Evolutionary conservation across 1,140 invertebrate genomes (phyloP).

Genomic region (Doryteuthis pealeii): DNA sequence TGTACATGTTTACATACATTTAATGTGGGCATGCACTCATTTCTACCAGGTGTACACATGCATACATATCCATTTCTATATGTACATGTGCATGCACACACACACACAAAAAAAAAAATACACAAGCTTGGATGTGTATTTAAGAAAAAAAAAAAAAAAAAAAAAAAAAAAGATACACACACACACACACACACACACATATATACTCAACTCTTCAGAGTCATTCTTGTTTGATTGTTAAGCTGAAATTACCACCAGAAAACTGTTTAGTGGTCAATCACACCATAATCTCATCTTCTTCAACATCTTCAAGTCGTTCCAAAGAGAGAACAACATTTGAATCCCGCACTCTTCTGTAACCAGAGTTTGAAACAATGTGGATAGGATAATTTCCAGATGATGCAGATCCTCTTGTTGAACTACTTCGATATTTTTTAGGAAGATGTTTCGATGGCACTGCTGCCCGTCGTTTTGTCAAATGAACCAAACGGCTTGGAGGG

Average conservation of each 20-base stretch:
- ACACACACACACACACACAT: neutral
- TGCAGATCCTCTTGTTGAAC: slow-evolving; percentile 27
- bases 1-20: neutral
- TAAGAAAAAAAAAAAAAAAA: neutral
- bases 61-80: neutral
- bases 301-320: neutral
- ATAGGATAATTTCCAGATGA: slow-evolving; percentile 14
- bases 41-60: neutral
- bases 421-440: slow-evolving; percentile 13
- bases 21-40: neutral
- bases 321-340: neutral
- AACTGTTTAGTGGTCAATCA: neutral
- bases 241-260: neutral
- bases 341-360: neutral
- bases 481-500: slow-evolving; percentile 25
- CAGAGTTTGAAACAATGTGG: neutral
- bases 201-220: neutral
- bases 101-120: neutral
- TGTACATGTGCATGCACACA: neutral
- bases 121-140: neutral
- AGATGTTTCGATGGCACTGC: slow-evolving; percentile 20
- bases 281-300: slow-evolving; percentile 6
- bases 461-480: slow-evolving; percentile 35
- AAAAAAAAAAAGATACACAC: neutral
- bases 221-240: neutral